Percentiles rank a stretch among this genome's conserved stretches.
phyloP scores from a whole-genome alignment of 2,888 invertebrate species.

The Agriopis leucophaearia region DNA sequence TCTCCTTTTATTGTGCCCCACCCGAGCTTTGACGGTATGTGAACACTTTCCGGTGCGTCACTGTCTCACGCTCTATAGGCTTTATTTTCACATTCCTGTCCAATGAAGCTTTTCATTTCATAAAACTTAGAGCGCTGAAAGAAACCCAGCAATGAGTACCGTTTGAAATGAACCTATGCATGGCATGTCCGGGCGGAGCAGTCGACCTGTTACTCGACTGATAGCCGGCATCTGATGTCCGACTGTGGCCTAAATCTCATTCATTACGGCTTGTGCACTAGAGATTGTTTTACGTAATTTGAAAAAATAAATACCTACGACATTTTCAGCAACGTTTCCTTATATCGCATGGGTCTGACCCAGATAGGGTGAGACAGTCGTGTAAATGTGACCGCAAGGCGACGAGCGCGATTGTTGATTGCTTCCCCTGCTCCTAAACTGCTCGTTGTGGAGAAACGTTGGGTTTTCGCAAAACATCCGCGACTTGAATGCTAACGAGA shows the following conservation, averaged over 20 bases:
- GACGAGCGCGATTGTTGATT: constrained; percentile 50
- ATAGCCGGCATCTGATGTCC: neutral
- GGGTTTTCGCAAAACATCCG: constrained; percentile 39
- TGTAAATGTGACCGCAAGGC: constrained; percentile 52
- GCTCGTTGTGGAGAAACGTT: constrained; percentile 38
- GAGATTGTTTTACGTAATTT: neutral
- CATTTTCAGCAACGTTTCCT: neutral
- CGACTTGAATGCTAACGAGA: constrained; percentile 48
- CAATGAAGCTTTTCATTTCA: constrained; percentile 39
- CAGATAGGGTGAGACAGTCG: constrained; percentile 29
- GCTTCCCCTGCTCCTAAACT: constrained; percentile 44
- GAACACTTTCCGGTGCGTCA: constrained; percentile 48
- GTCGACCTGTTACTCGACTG: constrained; percentile 1
- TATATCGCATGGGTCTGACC: constrained; percentile 5
- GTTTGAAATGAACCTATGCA: constrained; percentile 48
- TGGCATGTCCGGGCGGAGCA: constrained; percentile 57
- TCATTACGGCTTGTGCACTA: constrained; percentile 19
- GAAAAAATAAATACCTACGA: constrained; percentile 4
- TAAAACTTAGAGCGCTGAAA: neutral
- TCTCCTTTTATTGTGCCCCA: constrained; percentile 17
- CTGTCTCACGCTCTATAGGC: constrained; percentile 38
- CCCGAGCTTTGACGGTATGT: constrained; percentile 39
- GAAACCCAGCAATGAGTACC: constrained; percentile 34
- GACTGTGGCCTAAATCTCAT: neutral
- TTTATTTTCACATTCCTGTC: constrained; percentile 29